These are phyloP conservation scores for Oxytorus armatus DNA, from an alignment of 2,888 invertebrate genomes.

Conservation along the genomic window DNA sequence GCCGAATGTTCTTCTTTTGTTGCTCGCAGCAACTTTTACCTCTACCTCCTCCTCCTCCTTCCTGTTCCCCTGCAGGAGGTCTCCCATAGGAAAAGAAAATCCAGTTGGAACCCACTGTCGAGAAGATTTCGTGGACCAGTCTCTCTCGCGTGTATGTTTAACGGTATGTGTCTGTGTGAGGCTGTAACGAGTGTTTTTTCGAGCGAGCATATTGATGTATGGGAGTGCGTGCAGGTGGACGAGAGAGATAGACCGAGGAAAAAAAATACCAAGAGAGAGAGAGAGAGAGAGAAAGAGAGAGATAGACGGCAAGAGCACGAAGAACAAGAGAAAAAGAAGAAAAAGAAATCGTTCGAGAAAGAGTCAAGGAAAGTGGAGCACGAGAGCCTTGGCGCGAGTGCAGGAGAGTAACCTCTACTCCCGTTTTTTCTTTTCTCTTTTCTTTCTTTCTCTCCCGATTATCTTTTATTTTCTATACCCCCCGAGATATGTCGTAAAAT, in stretches of 20 bases:
- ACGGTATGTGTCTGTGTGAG: constrained; percentile 17
- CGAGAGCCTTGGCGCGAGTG: constrained; percentile 42
- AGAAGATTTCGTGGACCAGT: constrained; percentile 63
- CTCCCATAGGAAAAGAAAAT: constrained; percentile 67
- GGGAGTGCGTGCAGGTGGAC: constrained; percentile 64
- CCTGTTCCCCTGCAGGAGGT: constrained; percentile 1
- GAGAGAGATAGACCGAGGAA: constrained; percentile 36
- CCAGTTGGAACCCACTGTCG: constrained; percentile 47
- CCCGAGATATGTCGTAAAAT: constrained; percentile 47
- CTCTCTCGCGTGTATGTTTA: constrained; percentile 14
- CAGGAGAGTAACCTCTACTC: constrained; percentile 51
- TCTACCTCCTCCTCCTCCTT: not conserved
- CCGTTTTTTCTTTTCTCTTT: not conserved
- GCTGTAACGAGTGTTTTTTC: constrained; percentile 45
- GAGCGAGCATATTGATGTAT: constrained; percentile 43
- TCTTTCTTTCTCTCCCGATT: constrained; percentile 40
- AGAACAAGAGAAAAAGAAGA: constrained; percentile 54
- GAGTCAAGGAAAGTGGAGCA: constrained; percentile 70
- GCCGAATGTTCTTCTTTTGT: constrained; percentile 63
- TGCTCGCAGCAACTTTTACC: constrained; percentile 42
- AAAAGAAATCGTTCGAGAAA: constrained; percentile 63
- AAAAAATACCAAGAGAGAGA: no score
- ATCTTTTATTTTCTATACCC: constrained; percentile 51
- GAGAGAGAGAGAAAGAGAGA: constrained; percentile 31
- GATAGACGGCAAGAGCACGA: constrained; percentile 46